Evolutionary conservation across 1,140 invertebrate species (phyloP).

Genomic region (Hypsibius dujardini): DNA sequence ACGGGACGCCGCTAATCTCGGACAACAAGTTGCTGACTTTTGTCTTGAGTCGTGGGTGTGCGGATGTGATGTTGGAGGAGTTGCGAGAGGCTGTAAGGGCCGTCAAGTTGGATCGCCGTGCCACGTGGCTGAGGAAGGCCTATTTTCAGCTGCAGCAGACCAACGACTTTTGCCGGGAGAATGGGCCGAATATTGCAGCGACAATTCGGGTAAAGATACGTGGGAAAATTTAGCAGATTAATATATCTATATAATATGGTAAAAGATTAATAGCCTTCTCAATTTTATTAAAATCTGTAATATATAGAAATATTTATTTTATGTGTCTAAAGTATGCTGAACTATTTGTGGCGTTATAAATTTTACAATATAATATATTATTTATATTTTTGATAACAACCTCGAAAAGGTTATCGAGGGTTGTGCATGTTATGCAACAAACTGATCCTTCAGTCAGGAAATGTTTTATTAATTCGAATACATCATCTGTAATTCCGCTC

Average conservation of each 20-base stretch:
- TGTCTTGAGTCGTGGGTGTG: not conserved
- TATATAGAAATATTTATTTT: too few species aligned
- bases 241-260: not conserved
- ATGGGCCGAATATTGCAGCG: conserved; percentile 64
- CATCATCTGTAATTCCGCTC: too few species aligned
- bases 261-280: conserved; percentile 19
- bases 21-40: conserved; percentile 3
- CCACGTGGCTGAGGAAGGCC: not conserved
- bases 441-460: too few species aligned
- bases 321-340: too few species aligned
- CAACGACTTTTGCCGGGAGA: conserved; percentile 26
- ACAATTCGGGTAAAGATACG: conserved; percentile 53
- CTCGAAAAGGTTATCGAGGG: too few species aligned
- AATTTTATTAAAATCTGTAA: conserved; percentile 18
- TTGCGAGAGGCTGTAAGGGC: not conserved
- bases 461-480: too few species aligned
- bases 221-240: not conserved
- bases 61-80: not conserved
- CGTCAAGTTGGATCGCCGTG: not conserved
- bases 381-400: too few species aligned
- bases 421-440: too few species aligned
- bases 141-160: conserved; percentile 19
- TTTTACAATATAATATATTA: too few species aligned
- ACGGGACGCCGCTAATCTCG: not conserved
- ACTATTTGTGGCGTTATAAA: too few species aligned